A percentile compares a stretch with the other conserved stretches of the same genome.
Evolutionary conservation across 2,797 vertebrate genomes (phyloP).

Genomic region (Enteromius treurensis): DNA sequence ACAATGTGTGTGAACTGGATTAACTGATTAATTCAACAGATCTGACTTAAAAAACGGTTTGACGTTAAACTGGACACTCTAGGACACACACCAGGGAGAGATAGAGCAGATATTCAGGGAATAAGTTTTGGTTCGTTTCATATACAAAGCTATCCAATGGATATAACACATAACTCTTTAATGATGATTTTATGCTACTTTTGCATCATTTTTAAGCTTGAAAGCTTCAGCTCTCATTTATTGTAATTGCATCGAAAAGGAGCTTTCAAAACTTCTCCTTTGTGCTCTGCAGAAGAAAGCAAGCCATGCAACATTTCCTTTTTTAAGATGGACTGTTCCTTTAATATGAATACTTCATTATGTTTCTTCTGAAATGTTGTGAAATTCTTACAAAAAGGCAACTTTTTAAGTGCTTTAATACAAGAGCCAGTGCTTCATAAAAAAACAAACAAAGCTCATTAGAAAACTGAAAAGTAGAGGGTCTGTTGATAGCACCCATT

Average conservation of each 20-base stretch:
- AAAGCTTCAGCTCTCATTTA: neutral
- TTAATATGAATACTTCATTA: neutral
- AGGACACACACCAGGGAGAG: neutral
- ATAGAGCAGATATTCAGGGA: neutral
- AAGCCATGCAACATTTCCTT: neutral
- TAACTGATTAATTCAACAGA: neutral
- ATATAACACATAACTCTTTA: neutral
- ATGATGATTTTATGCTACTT: neutral
- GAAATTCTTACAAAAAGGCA: neutral
- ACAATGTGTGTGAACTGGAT: neutral
- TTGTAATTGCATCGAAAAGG: neutral
- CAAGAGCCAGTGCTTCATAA: neutral
- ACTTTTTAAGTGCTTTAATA: neutral
- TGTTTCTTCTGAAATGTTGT: neutral
- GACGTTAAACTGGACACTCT: neutral
- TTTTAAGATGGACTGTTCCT: neutral
- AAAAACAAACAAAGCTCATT: slow-evolving; percentile 21
- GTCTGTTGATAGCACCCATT: slow-evolving; percentile 16
- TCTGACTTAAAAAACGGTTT: neutral
- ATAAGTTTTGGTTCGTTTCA: neutral
- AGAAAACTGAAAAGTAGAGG: slow-evolving; percentile 36
- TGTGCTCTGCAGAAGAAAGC: slow-evolving; percentile 5
- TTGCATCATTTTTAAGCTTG: neutral
- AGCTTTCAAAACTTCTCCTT: neutral
- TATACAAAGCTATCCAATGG: neutral